Evolutionary conservation across 2,113 vertebrate species (phyloP).

Genomic region (Lontra canadensis): DNA sequence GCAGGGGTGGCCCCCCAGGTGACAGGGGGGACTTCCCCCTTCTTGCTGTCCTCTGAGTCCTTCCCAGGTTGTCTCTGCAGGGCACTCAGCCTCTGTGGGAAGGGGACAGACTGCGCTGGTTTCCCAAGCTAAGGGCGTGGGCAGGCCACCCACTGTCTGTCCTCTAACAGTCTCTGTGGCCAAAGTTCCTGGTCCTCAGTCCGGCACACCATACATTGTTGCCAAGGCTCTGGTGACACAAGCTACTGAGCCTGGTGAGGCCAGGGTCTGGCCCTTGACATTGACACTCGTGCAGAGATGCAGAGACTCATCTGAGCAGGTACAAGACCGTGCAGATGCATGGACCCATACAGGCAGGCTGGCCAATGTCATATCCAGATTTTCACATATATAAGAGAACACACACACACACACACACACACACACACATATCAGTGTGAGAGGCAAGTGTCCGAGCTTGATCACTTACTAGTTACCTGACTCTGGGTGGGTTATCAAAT

Average conservation of each 20-base stretch:
- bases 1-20: neutral
- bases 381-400: neutral
- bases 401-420: neutral
- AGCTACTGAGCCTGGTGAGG: neutral
- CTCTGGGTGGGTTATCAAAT: neutral
- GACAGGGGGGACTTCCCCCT: neutral
- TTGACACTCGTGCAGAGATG: neutral
- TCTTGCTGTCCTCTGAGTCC: neutral
- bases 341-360: neutral
- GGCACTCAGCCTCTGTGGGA: neutral
- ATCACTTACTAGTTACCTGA: neutral
- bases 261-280: neutral
- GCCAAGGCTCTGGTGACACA: neutral
- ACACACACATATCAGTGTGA: neutral
- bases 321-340: neutral
- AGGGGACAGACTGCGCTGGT: neutral
- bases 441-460: neutral
- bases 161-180: neutral
- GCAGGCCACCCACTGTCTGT: neutral
- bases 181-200: neutral
- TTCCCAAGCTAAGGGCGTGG: neutral
- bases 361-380: neutral
- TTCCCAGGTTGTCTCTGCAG: neutral
- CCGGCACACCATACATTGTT: neutral
- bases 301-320: neutral